Evolutionary conservation across 2,113 vertebrate genomes (phyloP), one percentile per base, ranked within the genome.

Genomic region (Blennius ocellaris): DNA sequence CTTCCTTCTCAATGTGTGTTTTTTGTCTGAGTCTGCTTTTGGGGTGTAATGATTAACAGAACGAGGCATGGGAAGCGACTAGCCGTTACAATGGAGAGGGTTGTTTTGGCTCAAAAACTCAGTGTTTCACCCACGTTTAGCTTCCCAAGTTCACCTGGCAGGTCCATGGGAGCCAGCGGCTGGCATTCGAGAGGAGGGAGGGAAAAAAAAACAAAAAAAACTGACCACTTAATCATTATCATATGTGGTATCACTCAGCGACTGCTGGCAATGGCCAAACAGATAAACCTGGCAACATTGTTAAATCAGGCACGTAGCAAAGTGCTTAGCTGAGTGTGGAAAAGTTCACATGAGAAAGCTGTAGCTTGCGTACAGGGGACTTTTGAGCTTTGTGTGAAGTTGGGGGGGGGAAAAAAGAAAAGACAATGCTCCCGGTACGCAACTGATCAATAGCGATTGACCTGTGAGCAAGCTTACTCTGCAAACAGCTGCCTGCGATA

Each of bases 1-100:
- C 62, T 83, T 57, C 56, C 60, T 30, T 70, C 59, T 88, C 71
- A 81, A 73, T 85, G 76, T 53, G 54, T 43, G 79, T 89, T 89
- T 56, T 76, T 65, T 89, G 67, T 85, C 61, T 59, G 14, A 10
- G 56, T 76, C 61, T 88, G 60, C 55, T 75, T 73, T 12, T 69
- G 65, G 12, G 60, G 74, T 81, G 58, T 94, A 95, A 95, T 95
- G 76, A 95, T 94, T 95, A 93, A 95, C 92, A 59, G 48, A 16
- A 49, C n/a, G 66, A 64, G 64, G 63, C 91, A 92, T 95, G 94
- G 87, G 92, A 95, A 93, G 72, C 85, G 73, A 73, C 60, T 16
- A 56, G 67, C 54, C 44, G 74, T 83, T 76, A 94, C 94, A 94
- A 95, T 94, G 86, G 90, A 80, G 45, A 83, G 65, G 70, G 81